Conservation (phyloP, 1,140 invertebrate genomes). For the Lasaia peninsularis region DNA sequence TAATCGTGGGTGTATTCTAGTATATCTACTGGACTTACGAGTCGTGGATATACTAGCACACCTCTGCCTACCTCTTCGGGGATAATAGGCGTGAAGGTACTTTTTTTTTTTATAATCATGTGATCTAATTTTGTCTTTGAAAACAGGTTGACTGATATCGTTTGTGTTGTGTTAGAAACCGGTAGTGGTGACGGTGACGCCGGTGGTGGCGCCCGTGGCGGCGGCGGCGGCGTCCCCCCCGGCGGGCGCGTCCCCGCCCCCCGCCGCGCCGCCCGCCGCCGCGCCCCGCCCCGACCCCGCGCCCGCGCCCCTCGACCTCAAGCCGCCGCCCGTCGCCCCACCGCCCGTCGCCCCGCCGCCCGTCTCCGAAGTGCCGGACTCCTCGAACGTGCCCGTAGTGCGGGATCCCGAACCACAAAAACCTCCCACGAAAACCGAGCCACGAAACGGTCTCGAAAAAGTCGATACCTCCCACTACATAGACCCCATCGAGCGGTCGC, state of each 20-base stretch:
- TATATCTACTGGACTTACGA: too few species aligned
- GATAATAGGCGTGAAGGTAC: too few species aligned
- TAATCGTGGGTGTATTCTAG: too few species aligned
- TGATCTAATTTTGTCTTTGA: too few species aligned
- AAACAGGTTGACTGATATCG: too few species aligned
- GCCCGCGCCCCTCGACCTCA: constrained; percentile 21
- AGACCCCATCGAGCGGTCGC: constrained; percentile 82
- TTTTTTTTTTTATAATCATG: too few species aligned
- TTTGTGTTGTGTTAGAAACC: constrained; percentile 29
- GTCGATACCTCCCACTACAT: constrained; percentile 64
- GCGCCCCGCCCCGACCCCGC: constrained; percentile 28
- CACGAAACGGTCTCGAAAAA: constrained; percentile 63
- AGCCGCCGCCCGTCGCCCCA: constrained; percentile 24
- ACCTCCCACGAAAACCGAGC: constrained; percentile 41
- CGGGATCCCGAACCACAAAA: constrained; percentile 43
- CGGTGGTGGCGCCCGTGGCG: constrained; percentile 20
- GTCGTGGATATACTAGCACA: too few species aligned
- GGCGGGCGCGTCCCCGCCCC: constrained; percentile 26
- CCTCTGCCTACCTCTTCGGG: too few species aligned
- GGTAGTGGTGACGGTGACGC: constrained; percentile 27
- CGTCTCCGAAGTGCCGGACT: constrained; percentile 33
- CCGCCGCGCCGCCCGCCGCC: constrained; percentile 21
- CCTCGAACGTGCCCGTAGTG: constrained; percentile 36
- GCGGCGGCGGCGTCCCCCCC: constrained; percentile 23
- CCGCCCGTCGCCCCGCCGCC: constrained; percentile 18